Conservation (phyloP, 2,797 vertebrate species). For the Gambelia wislizenii region DNA sequence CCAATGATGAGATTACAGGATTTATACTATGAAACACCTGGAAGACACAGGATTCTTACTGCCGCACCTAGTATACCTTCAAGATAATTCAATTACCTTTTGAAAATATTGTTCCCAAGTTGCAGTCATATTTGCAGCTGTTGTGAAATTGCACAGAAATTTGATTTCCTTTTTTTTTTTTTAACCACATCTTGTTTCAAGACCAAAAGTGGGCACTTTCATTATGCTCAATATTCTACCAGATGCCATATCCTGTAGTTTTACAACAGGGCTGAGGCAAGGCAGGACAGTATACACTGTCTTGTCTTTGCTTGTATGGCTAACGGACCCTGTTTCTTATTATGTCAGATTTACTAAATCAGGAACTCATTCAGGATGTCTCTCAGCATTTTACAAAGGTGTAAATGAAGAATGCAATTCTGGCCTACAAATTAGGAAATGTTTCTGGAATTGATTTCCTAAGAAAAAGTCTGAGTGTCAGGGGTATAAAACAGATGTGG, state of each 20-base stretch:
- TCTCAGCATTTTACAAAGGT: neutral
- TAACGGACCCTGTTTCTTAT: neutral
- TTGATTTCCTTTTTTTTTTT: too few species aligned
- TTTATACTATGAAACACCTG: too few species aligned
- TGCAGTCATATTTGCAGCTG: neutral
- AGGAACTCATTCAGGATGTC: neutral
- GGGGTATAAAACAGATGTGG: conserved; percentile 4
- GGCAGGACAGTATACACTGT: neutral
- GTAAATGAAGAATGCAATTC: neutral
- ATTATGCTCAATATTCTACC: neutral
- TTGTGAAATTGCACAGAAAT: neutral
- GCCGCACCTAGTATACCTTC: neutral
- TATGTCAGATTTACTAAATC: neutral
- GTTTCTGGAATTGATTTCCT: neutral
- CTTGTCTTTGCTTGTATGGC: neutral
- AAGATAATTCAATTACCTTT: neutral
- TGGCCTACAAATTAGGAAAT: neutral
- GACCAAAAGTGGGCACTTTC: neutral
- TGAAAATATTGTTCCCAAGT: neutral
- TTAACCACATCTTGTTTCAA: too few species aligned
- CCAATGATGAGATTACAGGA: too few species aligned
- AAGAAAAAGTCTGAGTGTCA: neutral
- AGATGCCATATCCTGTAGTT: neutral
- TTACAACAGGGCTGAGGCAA: neutral
- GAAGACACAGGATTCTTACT: too few species aligned